Evolutionary conservation across 2,888 invertebrate species (phyloP), one percentile per base, ranked within the genome.

Genomic region (Lissocephala sabroskyi): DNA sequence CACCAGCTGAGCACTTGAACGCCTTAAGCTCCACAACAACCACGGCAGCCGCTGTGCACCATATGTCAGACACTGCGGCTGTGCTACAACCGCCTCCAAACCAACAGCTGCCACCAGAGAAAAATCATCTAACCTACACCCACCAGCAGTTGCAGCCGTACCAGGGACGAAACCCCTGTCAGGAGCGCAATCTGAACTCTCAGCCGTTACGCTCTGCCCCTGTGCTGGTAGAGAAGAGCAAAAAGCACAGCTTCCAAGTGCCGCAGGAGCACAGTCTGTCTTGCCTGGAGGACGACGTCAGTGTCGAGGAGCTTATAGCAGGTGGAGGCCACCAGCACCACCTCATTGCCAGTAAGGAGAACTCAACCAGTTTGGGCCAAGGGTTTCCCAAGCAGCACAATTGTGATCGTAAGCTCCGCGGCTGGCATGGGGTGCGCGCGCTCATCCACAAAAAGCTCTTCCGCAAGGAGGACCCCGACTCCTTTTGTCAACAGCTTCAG

Each of bases 111-210:
- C 73, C 82, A 42, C 62, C 74, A 1, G 82, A 84, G 45, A 85
- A 85, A 51, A 85, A 85, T 66, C 84, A 81, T 51, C 64, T 83
- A 35, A 83, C 79, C 49, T 79, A 80, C 46, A 74, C 82, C 7
- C 82, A 81, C 1, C 90, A 90, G 14, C 90, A 90, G 28, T 84
- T 94, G 36, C 94, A 92, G 76, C 92, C 94, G 0, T 92, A 94
- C 83, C 93, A 95, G 81, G 96, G 95, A 1, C 87, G 93, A 19
- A 96, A 95, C 86, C 89, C 91, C 7, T 96, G 94, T 57, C 86
- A 91, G 76, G 93, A 93, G 77, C 85, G 93, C 7, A 94, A 94
- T 84, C 83, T 90, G 61, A 89, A 84, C 2, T 84, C 82, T 0
- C 58, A 75, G 5, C 43, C 71, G 0, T 28, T 55, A 2, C 80